phyloP scores from a whole-genome alignment of 2,888 invertebrate genomes.

The Drosophila buzzatii region DNA sequence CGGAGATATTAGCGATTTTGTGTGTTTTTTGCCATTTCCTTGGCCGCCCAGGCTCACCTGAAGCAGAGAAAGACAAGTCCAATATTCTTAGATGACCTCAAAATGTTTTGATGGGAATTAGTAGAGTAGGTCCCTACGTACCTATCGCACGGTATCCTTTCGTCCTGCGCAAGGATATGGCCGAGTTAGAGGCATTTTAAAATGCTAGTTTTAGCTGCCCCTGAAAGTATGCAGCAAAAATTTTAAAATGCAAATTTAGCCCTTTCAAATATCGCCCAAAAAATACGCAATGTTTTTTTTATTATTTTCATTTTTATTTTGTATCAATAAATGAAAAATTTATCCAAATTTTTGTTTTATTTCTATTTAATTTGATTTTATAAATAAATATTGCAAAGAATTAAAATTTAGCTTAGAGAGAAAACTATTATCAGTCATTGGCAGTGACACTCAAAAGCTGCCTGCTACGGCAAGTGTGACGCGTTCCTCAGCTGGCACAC shows the following conservation, averaged over 20 bases:
- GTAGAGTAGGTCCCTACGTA: background rate
- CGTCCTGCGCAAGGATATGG: slow-evolving; percentile 1
- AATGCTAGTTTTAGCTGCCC: rapidly evolving
- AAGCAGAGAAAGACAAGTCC: background rate
- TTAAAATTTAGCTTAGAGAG: background rate
- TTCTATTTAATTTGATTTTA: background rate
- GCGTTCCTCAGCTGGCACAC: background rate
- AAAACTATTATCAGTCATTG: background rate
- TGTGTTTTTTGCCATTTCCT: slow-evolving; percentile 2
- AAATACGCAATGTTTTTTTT: background rate
- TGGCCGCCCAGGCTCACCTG: background rate
- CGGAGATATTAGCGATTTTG: background rate
- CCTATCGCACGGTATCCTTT: background rate
- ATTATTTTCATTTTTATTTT: background rate
- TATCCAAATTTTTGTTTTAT: background rate
- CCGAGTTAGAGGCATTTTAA: background rate
- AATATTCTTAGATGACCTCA: background rate
- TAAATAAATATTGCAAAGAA: background rate
- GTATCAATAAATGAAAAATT: background rate
- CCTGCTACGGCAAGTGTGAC: background rate
- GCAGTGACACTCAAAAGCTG: background rate
- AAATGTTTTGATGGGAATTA: background rate
- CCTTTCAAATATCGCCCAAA: background rate
- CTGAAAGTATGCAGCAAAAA: background rate
- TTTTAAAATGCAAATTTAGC: background rate